Conservation (phyloP, 2,113 vertebrate species). For the Sterna hirundo region DNA sequence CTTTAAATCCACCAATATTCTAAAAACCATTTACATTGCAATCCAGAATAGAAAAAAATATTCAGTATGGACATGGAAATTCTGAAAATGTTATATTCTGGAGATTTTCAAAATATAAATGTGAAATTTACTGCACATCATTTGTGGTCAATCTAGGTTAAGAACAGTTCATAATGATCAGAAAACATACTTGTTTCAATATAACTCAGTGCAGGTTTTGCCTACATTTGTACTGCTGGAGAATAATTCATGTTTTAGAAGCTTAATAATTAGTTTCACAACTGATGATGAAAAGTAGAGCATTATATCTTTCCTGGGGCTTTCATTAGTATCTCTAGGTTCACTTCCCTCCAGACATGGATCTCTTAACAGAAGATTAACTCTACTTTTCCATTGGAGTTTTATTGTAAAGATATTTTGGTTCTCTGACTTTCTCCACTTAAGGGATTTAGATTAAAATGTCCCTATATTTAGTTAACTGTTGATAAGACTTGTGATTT, state of each 20-base stretch:
- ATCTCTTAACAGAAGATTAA: conserved; percentile 12
- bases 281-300: conserved; percentile 2
- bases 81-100: background rate
- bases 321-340: background rate
- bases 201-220: background rate
- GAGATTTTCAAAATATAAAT: background rate
- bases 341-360: conserved; percentile 5
- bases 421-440: background rate
- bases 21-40: background rate
- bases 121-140: background rate
- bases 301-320: background rate
- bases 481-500: background rate
- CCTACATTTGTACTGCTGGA: background rate
- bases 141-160: background rate
- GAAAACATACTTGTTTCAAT: background rate
- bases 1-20: background rate
- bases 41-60: background rate
- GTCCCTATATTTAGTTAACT: background rate
- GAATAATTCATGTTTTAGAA: background rate
- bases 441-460: conserved; percentile 12
- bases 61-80: background rate
- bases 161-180: background rate
- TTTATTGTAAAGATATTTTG: background rate
- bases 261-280: background rate
- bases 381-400: background rate